Evolutionary conservation across 2,888 invertebrate species (phyloP), one percentile per base, ranked within the genome.

Genomic region (Drosophila kambysellisi): DNA sequence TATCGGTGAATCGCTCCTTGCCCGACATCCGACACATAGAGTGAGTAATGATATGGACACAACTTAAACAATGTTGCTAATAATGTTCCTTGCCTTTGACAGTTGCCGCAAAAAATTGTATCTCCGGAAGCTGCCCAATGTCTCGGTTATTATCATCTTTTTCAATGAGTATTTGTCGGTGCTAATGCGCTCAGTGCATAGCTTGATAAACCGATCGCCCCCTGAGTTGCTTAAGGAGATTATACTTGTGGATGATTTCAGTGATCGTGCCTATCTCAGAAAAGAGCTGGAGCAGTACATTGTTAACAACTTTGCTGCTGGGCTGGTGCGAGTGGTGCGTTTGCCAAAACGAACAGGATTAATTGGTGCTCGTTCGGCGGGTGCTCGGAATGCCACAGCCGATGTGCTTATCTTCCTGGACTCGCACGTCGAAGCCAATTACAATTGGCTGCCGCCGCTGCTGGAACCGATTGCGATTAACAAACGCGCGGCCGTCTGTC

Each of bases 151-250:
- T 59, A 96, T 99, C 29, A 98, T 98, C 4, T 98, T 98, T 91
- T 98, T 98, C 93, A 98, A 99, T 90, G 99, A 99, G 92, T 98
- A 99, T 92, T 97, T 97, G 95, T 96, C 96, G 56, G 98, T 98
- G 0, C 93, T 99, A 53, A 93, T 98, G 61, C 94, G 96, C 81
- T 98, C 96, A 50, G 97, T 95, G 30, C 94, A 95, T 92, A 97
- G 97, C 90, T 96, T 98, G 12, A 92, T 98, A 9, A 96, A 97
- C 91, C 95, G 98, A 65, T 97, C 98, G 0, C 98, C 99, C 0
- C 92, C 94, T 0, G 95, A 96, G 83, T 94, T 99, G 51, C 94
- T 99, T 96, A 98, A 93, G 96, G 97, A 95, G 96, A 96, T 76
- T 96, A 97, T 99, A 88, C 93, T 99, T 62, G 98, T 98, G 0